Percentiles rank a stretch among this genome's conserved stretches.
Conservation (phyloP, 2,797 vertebrate species). For the Acanthopagrus latus region DNA sequence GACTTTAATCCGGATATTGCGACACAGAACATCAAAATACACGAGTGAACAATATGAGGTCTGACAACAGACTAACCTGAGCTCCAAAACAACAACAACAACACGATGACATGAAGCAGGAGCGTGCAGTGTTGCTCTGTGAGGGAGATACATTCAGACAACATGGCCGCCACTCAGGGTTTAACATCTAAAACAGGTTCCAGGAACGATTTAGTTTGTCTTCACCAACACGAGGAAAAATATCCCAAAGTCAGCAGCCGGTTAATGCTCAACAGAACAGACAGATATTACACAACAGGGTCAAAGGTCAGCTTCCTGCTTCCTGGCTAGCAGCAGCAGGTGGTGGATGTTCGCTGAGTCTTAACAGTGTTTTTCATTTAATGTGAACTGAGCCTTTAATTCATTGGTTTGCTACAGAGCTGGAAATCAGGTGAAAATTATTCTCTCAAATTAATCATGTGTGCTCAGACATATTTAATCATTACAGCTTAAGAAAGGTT, state of each 20-base stretch:
- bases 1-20: constrained; percentile 55
- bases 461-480: not conserved
- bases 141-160: constrained; percentile 7
- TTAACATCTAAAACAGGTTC: constrained; percentile 7
- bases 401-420: not conserved
- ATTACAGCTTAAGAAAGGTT: too few species aligned
- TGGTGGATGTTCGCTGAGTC: not conserved
- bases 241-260: not conserved
- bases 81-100: constrained; percentile 20
- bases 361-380: not conserved
- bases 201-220: constrained; percentile 6
- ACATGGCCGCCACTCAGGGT: not conserved
- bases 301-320: constrained; percentile 11
- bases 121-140: not conserved
- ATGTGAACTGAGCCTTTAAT: not conserved
- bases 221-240: not conserved
- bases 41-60: constrained; percentile 6
- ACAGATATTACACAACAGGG: not conserved
- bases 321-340: not conserved
- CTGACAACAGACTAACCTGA: constrained; percentile 27
- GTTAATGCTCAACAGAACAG: not conserved
- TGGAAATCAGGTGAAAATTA: not conserved
- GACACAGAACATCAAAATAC: constrained; percentile 31
- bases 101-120: constrained; percentile 6
- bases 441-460: not conserved